Evolutionary conservation across 2,888 invertebrate species (phyloP).

Genomic region (Cephus spinipes): DNA sequence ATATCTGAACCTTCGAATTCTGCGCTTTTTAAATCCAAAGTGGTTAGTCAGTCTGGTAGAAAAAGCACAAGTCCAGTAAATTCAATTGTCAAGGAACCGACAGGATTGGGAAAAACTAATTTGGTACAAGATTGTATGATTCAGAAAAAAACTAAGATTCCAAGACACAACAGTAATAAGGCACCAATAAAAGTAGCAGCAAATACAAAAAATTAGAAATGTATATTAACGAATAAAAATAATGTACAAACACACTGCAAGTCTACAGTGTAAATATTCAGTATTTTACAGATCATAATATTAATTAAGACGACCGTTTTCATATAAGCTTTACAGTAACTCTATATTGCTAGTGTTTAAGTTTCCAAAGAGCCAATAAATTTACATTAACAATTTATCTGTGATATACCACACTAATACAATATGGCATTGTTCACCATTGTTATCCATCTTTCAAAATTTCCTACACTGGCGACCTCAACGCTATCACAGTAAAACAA

Average conservation of each 20-base stretch:
- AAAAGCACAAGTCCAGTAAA: neutral
- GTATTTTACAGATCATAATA: neutral
- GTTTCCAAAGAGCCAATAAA: neutral
- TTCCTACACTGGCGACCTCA: neutral
- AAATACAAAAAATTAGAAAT: neutral
- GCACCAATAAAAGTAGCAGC: neutral
- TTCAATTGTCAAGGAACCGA: neutral
- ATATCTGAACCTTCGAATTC: neutral
- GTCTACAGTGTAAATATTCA: neutral
- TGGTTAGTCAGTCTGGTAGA: neutral
- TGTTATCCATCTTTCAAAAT: neutral
- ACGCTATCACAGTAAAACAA: neutral
- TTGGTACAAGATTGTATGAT: neutral
- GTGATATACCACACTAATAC: neutral
- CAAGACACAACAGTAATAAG: neutral
- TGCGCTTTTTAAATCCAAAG: neutral
- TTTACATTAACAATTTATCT: neutral
- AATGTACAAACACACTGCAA: neutral
- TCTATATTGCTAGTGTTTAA: neutral
- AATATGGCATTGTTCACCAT: neutral
- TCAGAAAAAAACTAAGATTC: neutral
- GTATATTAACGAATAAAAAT: neutral
- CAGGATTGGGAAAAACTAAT: neutral
- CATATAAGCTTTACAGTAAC: neutral
- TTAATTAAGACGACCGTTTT: neutral